phyloP scores from a whole-genome alignment of 2,113 vertebrate genomes.

The Coturnix japonica region DNA sequence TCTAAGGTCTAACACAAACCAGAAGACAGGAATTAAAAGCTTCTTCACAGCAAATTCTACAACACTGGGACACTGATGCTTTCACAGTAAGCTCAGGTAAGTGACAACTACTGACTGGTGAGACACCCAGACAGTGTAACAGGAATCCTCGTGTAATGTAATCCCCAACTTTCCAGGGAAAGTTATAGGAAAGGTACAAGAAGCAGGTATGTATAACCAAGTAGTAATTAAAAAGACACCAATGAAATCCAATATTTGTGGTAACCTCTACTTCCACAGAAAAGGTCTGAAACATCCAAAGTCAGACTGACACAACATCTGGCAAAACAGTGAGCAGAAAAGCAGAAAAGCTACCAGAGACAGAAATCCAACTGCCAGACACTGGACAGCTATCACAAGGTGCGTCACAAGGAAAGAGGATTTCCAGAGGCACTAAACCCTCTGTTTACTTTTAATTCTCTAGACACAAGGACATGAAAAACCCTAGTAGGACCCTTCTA shows the following conservation, averaged over 20 bases:
- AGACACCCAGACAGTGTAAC: not conserved
- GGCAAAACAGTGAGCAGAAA: not conserved
- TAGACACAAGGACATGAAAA: not conserved
- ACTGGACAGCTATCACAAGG: not conserved
- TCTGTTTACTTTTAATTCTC: not conserved
- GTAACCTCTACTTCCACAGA: not conserved
- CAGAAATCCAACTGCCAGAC: not conserved
- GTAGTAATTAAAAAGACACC: not conserved
- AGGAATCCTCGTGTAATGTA: not conserved
- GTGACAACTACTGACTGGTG: not conserved
- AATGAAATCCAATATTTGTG: not conserved
- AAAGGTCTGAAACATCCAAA: not conserved
- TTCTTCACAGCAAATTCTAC: not conserved
- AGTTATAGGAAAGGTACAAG: not conserved
- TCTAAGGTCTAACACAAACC: not conserved
- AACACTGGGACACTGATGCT: fast-evolving
- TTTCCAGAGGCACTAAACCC: not conserved
- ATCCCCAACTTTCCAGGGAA: constrained; percentile 31
- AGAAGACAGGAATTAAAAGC: not conserved
- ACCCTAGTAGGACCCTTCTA: not conserved
- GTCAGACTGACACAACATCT: not conserved
- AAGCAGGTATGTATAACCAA: not conserved
- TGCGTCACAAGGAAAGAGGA: not conserved
- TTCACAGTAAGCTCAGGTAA: not conserved
- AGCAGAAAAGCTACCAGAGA: not conserved